Evolutionary conservation across 2,888 invertebrate species (phyloP).

Genomic region (Eulithis prunata): DNA sequence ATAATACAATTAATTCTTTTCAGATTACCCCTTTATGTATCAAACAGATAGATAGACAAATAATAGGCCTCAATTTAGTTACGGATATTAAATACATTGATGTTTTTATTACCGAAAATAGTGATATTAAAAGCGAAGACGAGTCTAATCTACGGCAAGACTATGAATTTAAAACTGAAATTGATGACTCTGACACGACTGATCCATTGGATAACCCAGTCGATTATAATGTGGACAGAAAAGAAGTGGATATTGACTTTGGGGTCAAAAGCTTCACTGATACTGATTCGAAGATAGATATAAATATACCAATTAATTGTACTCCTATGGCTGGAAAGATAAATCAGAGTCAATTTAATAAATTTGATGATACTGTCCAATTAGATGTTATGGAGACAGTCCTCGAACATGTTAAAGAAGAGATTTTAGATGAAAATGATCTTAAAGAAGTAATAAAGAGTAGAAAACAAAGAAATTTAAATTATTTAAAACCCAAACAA

Average conservation of each 20-base stretch:
- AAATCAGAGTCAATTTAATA: not conserved
- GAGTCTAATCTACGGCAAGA: not conserved
- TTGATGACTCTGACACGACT: not conserved
- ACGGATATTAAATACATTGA: conserved; percentile 1
- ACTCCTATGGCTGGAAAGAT: not conserved
- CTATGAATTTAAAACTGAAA: conserved; percentile 1
- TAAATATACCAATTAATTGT: not conserved
- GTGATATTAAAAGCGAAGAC: conserved; percentile 2
- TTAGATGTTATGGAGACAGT: not conserved
- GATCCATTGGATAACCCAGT: conserved; percentile 2
- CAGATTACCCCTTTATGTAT: not conserved
- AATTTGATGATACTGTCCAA: not conserved
- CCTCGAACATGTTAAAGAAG: conserved; percentile 1
- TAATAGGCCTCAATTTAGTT: conserved; percentile 2
- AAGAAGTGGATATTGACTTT: not conserved
- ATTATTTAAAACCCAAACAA: not conserved
- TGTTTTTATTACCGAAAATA: conserved; percentile 6
- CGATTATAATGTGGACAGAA: not conserved
- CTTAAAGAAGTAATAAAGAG: not conserved
- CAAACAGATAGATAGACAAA: conserved; percentile 2
- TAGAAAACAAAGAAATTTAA: not conserved
- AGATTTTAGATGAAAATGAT: not conserved
- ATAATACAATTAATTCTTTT: not conserved
- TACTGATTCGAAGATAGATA: not conserved
- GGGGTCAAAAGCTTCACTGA: not conserved